These are phyloP conservation scores for Butastur rufipennis DNA, from an alignment of 2,113 vertebrate species.

Conservation along the genomic window DNA sequence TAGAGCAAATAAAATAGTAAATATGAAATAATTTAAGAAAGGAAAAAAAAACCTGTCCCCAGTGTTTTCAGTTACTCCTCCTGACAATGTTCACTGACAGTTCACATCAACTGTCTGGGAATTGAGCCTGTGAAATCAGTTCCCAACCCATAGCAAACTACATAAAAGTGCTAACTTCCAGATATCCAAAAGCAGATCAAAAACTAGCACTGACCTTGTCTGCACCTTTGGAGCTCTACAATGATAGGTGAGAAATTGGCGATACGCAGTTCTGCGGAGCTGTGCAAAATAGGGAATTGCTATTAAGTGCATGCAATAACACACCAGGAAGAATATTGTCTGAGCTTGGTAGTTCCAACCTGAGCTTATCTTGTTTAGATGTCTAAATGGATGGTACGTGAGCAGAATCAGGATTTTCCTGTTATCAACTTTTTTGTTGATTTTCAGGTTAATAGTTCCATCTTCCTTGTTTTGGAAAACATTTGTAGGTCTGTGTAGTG, in stretches of 20 bases:
- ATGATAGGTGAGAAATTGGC: not conserved
- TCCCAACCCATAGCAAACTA: not conserved
- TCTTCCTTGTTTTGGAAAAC: not conserved
- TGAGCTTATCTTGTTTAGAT: not conserved
- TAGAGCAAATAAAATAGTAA: not conserved
- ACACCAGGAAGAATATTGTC: not conserved
- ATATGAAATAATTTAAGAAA: not conserved
- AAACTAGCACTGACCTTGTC: not conserved
- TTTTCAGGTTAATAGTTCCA: not conserved
- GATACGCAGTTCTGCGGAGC: not conserved
- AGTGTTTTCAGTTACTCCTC: not conserved
- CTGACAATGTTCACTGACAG: too few relatives aligned
- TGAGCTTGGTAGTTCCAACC: not conserved
- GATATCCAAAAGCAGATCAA: not conserved
- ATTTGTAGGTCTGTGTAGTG: not conserved
- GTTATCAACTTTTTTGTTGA: not conserved
- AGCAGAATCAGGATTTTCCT: not conserved
- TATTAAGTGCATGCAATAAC: not conserved
- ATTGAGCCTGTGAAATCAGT: not conserved
- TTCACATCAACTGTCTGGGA: not conserved
- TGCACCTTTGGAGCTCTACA: not conserved
- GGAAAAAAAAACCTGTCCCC: accelerated
- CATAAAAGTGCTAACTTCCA: not conserved
- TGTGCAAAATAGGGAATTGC: not conserved
- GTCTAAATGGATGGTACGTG: not conserved